These are phyloP conservation scores for Microtus pennsylvanicus DNA, from an alignment of 2,113 vertebrate species.

Conservation along the genomic window DNA sequence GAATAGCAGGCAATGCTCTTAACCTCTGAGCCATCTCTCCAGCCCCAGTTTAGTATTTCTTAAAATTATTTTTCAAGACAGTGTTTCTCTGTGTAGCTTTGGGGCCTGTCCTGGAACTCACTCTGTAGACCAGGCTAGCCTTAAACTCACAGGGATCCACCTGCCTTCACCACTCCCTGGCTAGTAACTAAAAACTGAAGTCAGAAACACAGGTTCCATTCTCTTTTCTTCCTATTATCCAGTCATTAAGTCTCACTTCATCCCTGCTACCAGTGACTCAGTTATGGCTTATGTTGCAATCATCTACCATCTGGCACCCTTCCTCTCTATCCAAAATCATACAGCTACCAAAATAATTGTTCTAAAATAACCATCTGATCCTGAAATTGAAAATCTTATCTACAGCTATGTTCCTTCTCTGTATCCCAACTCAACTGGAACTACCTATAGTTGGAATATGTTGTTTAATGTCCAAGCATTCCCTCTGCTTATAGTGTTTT, in stretches of 20 bases:
- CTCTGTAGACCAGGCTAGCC: too few relatives aligned
- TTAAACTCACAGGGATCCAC: too few relatives aligned
- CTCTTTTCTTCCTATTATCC: neutral
- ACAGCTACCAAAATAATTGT: neutral
- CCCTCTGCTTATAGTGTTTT: neutral
- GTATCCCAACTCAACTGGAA: neutral
- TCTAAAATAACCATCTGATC: constrained; percentile 24
- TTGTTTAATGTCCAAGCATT: constrained; percentile 1
- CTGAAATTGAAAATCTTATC: neutral
- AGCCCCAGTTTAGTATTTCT: too few relatives aligned
- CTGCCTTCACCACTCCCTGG: too few relatives aligned
- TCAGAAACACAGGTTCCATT: constrained; percentile 3
- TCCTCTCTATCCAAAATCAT: neutral
- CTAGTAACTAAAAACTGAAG: neutral
- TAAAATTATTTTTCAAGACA: too few relatives aligned
- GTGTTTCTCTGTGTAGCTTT: too few relatives aligned
- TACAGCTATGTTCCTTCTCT: neutral
- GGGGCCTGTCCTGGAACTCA: too few relatives aligned
- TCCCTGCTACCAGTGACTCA: neutral
- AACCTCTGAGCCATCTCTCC: too few relatives aligned
- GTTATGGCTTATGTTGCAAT: neutral
- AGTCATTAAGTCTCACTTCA: neutral
- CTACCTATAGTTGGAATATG: neutral
- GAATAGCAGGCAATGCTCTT: too few relatives aligned
- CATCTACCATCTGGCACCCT: neutral